phyloP scores from a whole-genome alignment of 2,888 invertebrate species.

The Myathropa florea region DNA sequence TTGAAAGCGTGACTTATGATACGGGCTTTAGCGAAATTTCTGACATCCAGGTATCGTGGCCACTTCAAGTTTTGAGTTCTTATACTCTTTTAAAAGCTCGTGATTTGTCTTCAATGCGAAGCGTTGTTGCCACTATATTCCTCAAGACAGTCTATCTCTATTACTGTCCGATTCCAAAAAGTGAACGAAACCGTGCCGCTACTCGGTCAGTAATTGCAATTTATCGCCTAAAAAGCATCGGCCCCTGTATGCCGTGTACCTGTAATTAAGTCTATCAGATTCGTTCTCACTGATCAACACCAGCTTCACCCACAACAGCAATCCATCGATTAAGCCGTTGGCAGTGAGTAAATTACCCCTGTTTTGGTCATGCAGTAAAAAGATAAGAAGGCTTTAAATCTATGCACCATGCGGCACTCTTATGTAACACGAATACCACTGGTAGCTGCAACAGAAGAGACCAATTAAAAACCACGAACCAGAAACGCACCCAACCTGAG shows the following conservation, averaged over 20 bases:
- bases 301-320: conserved; percentile 52
- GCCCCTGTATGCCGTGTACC: conserved; percentile 19
- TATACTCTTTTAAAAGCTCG: too few species aligned
- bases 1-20: not conserved
- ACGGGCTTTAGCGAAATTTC: too few species aligned
- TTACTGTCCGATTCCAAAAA: too few species aligned
- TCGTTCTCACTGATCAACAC: conserved; percentile 1
- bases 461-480: conserved; percentile 56
- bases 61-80: too few species aligned
- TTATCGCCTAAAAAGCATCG: not conserved
- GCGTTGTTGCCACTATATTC: too few species aligned
- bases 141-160: too few species aligned
- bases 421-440: conserved; percentile 29
- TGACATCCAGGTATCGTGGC: too few species aligned
- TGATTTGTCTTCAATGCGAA: too few species aligned
- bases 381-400: conserved; percentile 52
- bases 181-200: not conserved
- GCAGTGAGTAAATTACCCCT: conserved; percentile 58
- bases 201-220: conserved; percentile 22
- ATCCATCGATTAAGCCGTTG: conserved; percentile 48
- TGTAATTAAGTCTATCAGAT: conserved; percentile 4
- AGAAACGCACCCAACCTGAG: conserved; percentile 56
- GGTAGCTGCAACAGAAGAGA: conserved; percentile 41
- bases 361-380: conserved; percentile 43
- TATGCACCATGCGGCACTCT: conserved; percentile 38